Conservation (phyloP, 1,140 invertebrate genomes). For the Saccostrea echinata region DNA sequence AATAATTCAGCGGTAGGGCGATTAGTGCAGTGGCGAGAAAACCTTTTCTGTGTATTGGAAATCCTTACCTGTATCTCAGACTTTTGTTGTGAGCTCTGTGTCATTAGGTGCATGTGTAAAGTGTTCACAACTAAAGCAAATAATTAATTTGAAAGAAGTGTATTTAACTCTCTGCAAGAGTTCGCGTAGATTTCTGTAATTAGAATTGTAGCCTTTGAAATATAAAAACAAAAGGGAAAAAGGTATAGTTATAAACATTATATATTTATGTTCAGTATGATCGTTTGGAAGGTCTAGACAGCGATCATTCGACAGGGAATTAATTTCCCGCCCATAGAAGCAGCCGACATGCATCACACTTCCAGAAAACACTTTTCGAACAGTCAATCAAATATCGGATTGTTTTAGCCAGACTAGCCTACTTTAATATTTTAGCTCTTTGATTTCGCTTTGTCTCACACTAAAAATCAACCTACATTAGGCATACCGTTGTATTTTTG, state of each 20-base stretch:
- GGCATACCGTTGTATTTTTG: neutral
- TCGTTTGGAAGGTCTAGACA: neutral
- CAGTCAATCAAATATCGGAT: neutral
- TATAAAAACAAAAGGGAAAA: neutral
- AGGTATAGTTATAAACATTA: neutral
- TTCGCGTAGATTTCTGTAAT: neutral
- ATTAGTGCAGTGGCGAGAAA: conserved; percentile 6
- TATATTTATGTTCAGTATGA: conserved; percentile 17
- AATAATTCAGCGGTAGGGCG: conserved; percentile 22
- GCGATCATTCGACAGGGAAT: neutral
- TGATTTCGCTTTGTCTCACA: neutral
- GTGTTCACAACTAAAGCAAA: neutral
- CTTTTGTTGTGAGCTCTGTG: neutral
- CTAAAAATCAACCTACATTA: neutral
- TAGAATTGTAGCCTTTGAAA: neutral
- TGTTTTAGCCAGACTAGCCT: neutral
- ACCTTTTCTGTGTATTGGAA: conserved; percentile 13
- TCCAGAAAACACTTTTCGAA: neutral
- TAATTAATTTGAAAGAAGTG: conserved; percentile 3
- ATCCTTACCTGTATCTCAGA: neutral
- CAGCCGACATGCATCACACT: neutral
- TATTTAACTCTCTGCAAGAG: neutral
- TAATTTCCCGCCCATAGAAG: conserved; percentile 4
- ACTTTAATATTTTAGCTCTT: neutral
- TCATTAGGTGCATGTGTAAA: conserved; percentile 27